Conservation (phyloP, 2,113 vertebrate species). For the Oxygymnocypris stewartii region DNA sequence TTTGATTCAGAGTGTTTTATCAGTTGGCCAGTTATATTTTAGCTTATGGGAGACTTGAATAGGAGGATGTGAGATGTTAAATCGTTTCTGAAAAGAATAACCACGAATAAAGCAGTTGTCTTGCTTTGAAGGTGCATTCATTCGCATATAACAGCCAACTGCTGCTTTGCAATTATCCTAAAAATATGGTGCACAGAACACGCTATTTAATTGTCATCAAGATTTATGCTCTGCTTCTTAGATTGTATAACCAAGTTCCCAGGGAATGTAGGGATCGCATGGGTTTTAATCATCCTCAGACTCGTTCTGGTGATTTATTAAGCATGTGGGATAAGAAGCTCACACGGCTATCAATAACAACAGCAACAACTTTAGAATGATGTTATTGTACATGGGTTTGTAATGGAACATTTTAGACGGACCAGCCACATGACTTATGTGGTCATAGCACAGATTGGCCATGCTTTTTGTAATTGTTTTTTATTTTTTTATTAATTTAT, state of each 20-base stretch:
- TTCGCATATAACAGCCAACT: slow-evolving; percentile 24
- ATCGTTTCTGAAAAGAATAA: background rate
- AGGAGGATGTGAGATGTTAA: slow-evolving; percentile 21
- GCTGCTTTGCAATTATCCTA: slow-evolving; percentile 40
- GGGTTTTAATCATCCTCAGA: slow-evolving; percentile 10
- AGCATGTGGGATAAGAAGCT: slow-evolving; percentile 28
- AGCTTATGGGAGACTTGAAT: background rate
- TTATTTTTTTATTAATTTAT: no score
- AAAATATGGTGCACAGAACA: slow-evolving; percentile 28
- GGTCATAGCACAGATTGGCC: background rate
- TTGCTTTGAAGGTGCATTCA: slow-evolving; percentile 4
- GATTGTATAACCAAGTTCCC: slow-evolving; percentile 19
- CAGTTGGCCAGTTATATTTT: slow-evolving; percentile 47
- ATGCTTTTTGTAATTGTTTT: background rate
- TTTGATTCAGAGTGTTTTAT: slow-evolving; percentile 19
- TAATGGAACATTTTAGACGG: background rate
- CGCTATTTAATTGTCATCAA: slow-evolving; percentile 43
- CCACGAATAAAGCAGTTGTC: background rate
- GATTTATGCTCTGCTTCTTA: slow-evolving; percentile 43
- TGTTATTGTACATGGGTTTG: slow-evolving; percentile 1
- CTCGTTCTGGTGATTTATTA: slow-evolving; percentile 19
- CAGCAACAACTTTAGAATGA: background rate
- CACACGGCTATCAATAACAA: slow-evolving; percentile 1
- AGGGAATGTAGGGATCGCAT: slow-evolving; percentile 13
- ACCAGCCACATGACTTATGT: background rate